A percentile compares a stretch with the other conserved stretches of the same genome.
Conservation (phyloP, 2,113 vertebrate genomes). For the Phalacrocorax carbo region DNA sequence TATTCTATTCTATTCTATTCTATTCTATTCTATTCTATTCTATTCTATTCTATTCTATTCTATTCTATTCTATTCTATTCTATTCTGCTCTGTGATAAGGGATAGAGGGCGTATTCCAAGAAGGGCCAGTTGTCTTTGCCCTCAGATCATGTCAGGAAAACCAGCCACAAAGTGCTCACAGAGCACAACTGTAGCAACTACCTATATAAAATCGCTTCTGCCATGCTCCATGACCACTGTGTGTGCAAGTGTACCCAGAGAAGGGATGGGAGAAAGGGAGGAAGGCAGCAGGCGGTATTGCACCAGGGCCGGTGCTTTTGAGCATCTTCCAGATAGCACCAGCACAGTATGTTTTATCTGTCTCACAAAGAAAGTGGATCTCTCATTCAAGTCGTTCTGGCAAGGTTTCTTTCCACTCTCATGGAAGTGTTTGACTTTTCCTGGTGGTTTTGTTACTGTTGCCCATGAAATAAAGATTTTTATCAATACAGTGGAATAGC, state of each 20-base stretch:
- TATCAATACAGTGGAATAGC: background rate
- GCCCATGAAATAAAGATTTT: slow-evolving; percentile 22
- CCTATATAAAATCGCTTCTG: background rate
- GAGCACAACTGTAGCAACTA: background rate
- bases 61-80: background rate
- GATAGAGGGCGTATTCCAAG: background rate
- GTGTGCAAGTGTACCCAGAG: background rate
- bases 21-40: background rate
- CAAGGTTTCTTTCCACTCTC: slow-evolving; percentile 17
- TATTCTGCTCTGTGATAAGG: background rate
- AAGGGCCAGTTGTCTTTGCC: background rate
- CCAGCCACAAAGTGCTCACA: background rate
- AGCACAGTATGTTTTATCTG: background rate
- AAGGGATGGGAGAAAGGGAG: background rate
- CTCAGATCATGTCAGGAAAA: background rate
- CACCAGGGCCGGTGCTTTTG: background rate
- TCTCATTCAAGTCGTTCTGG: slow-evolving; percentile 24
- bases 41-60: background rate
- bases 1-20: too few relatives aligned
- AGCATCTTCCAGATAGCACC: background rate
- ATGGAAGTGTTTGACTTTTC: slow-evolving; percentile 23
- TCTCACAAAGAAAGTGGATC: slow-evolving; percentile 34
- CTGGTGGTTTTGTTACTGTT: background rate
- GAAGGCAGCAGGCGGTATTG: background rate
- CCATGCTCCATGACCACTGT: background rate